Evolutionary conservation across 2,888 invertebrate genomes (phyloP).

Genomic region (Caenorhabditis sp.): DNA sequence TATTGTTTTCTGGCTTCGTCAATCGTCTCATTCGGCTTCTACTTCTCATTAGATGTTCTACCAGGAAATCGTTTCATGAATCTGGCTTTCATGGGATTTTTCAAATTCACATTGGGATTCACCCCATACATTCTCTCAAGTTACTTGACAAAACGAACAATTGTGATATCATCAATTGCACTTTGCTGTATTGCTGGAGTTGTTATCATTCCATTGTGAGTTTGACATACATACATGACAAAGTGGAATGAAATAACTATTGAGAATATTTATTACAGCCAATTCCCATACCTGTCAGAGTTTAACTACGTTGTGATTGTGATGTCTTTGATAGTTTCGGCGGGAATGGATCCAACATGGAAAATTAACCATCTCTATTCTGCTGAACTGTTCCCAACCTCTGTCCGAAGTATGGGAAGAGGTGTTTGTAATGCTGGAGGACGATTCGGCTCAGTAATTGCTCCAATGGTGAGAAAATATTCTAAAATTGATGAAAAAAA

Average conservation of each 20-base stretch:
- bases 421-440: conserved; percentile 64
- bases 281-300: conserved; percentile 2
- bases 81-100: conserved; percentile 54
- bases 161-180: conserved; percentile 57
- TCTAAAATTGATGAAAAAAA: not conserved
- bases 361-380: conserved; percentile 69
- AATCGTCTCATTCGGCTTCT: conserved; percentile 57
- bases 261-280: conserved; percentile 15
- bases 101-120: conserved; percentile 54
- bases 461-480: conserved; percentile 53
- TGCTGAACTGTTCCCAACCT: conserved; percentile 62
- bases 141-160: conserved; percentile 49
- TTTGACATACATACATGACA: too few relatives aligned
- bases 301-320: conserved; percentile 27
- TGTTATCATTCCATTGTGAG: conserved; percentile 26
- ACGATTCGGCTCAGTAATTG: conserved; percentile 59
- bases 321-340: conserved; percentile 52
- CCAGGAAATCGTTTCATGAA: conserved; percentile 64
- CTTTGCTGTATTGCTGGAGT: conserved; percentile 23
- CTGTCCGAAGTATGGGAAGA: conserved; percentile 62
- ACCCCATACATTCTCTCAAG: conserved; percentile 59
- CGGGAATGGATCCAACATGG: conserved; percentile 66
- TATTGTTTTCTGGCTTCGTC: conserved; percentile 65
- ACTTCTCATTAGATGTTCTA: conserved; percentile 62
- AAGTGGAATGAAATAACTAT: not conserved